phyloP scores from a whole-genome alignment of 2,113 vertebrate genomes.

The Paraplagusia blochii region DNA sequence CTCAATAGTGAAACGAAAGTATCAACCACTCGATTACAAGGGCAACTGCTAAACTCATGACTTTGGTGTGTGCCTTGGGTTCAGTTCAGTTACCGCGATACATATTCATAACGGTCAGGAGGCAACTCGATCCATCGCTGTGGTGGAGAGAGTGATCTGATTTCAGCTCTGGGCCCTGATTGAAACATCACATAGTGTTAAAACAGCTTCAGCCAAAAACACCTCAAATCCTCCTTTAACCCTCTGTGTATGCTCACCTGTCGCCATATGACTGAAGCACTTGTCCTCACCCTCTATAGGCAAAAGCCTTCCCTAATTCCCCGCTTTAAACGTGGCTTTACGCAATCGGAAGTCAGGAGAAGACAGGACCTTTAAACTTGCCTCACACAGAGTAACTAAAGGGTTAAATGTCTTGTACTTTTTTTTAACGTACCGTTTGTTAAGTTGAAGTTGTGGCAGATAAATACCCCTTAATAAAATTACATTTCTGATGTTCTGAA shows the following conservation, averaged over 20 bases:
- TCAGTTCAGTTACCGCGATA: constrained; percentile 11
- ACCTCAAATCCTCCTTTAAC: constrained; percentile 56
- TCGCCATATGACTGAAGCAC: constrained; percentile 58
- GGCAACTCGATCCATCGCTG: constrained; percentile 42
- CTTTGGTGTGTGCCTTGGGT: constrained; percentile 5
- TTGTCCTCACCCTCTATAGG: constrained; percentile 54
- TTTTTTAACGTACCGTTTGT: too few relatives aligned
- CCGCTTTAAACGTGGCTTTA: constrained; percentile 44
- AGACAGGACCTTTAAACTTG: constrained; percentile 29
- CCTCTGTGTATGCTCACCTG: constrained; percentile 50
- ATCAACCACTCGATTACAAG: constrained; percentile 5
- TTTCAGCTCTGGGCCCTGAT: constrained; percentile 48
- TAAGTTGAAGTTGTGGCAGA: too few relatives aligned
- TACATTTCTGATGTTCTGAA: too few relatives aligned
- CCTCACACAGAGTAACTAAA: too few relatives aligned
- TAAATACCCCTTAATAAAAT: too few relatives aligned
- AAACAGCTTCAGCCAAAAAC: constrained; percentile 43
- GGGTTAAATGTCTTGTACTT: too few relatives aligned
- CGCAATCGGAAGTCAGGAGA: too few relatives aligned
- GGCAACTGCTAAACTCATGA: constrained; percentile 14
- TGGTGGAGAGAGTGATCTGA: constrained; percentile 45
- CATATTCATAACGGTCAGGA: constrained; percentile 30
- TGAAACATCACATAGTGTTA: constrained; percentile 62
- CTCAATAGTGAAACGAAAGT: not conserved
- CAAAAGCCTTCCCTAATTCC: constrained; percentile 44